A percentile compares a stretch with the other conserved stretches of the same genome.
phyloP scores from a whole-genome alignment of 2,113 vertebrate genomes.

The Rhinopomastus cyanomelas region DNA sequence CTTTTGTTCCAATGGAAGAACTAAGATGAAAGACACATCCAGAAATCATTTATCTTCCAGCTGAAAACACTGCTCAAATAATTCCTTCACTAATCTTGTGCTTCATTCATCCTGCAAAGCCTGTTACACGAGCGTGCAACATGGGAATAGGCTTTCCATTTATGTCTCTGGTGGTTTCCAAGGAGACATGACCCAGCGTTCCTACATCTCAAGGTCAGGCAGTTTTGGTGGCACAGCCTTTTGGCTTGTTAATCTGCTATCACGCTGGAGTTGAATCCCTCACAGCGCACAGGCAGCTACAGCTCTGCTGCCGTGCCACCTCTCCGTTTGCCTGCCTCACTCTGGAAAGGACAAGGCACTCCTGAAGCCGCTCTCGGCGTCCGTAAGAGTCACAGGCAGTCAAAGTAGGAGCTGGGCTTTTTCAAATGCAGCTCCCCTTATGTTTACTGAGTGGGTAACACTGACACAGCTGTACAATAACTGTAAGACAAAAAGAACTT shows the following conservation, averaged over 20 bases:
- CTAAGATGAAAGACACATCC: conserved; percentile 16
- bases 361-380: conserved; percentile 24
- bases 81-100: conserved; percentile 6
- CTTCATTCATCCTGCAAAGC: conserved; percentile 13
- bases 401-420: background rate
- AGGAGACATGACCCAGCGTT: background rate
- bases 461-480: background rate
- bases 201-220: background rate
- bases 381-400: conserved; percentile 25
- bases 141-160: background rate
- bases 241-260: background rate
- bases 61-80: conserved; percentile 27
- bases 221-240: background rate
- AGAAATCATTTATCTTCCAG: conserved; percentile 21
- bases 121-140: accelerated
- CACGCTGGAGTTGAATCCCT: conserved; percentile 38
- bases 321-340: background rate
- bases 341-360: conserved; percentile 22
- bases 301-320: conserved; percentile 22
- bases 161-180: background rate
- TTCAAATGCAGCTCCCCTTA: background rate
- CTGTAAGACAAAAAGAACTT: background rate
- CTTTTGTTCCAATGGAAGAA: conserved; percentile 26
- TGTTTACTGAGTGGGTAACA: background rate
- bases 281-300: background rate